Evolutionary conservation across 2,113 vertebrate species (phyloP).

Genomic region (Lonchura striata): DNA sequence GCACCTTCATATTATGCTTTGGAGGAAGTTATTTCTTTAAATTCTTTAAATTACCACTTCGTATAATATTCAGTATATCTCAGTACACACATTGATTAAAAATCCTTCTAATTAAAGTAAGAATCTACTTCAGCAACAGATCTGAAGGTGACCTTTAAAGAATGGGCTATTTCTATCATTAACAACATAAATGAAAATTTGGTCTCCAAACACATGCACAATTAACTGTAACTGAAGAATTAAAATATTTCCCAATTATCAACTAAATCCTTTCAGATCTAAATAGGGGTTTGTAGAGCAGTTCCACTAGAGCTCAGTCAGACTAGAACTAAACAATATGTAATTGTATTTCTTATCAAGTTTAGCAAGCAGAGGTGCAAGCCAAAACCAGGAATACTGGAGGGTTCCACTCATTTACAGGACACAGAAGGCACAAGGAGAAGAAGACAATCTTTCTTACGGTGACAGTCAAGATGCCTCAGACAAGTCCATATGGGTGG

Average conservation of each 20-base stretch:
- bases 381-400: not conserved
- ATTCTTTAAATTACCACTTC: not conserved
- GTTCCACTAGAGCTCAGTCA: not conserved
- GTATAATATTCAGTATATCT: not conserved
- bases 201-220: not conserved
- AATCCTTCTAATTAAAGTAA: not conserved
- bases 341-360: not conserved
- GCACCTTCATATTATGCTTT: not conserved
- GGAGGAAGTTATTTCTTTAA: not conserved
- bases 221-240: conserved; percentile 11
- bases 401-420: not conserved
- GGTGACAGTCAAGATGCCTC: not conserved
- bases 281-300: not conserved
- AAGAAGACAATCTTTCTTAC: not conserved
- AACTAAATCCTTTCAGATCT: not conserved
- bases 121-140: not conserved
- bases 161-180: not conserved
- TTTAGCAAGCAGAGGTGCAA: not conserved
- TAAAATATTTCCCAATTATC: not conserved
- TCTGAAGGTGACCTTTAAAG: not conserved
- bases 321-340: not conserved
- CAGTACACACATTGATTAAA: not conserved
- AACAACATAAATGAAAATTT: not conserved
- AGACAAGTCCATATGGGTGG: not conserved
- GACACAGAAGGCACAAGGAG: not conserved